These are phyloP conservation scores for Microctenopoma steveboyesi DNA, from an alignment of 2,797 vertebrate genomes.

Conservation along the genomic window DNA sequence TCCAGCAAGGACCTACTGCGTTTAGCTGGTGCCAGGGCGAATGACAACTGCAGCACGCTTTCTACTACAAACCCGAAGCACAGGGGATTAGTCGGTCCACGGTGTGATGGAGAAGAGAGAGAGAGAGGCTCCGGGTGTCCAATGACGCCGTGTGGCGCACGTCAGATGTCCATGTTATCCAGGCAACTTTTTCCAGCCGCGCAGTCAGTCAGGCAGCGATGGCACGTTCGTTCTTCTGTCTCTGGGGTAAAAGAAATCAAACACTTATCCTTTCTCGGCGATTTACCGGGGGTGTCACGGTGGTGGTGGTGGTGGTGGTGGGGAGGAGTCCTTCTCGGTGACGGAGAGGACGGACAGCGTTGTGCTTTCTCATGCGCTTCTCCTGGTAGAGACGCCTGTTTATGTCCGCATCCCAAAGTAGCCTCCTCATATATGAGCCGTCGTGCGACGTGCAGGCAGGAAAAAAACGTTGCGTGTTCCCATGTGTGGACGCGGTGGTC, in stretches of 20 bases:
- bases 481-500: constrained; percentile 71
- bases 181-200: constrained; percentile 81
- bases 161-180: constrained; percentile 80
- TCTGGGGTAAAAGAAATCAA: constrained; percentile 30
- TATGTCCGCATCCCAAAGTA: constrained; percentile 74
- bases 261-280: constrained; percentile 59
- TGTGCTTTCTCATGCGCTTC: constrained; percentile 67
- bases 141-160: constrained; percentile 73
- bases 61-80: constrained; percentile 65
- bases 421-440: constrained; percentile 77
- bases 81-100: constrained; percentile 60
- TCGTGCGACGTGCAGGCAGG: constrained; percentile 43
- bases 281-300: constrained; percentile 71
- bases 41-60: constrained; percentile 68
- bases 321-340: constrained; percentile 78
- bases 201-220: constrained; percentile 41
- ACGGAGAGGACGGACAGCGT: constrained; percentile 60
- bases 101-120: constrained; percentile 54
- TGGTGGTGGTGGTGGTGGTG: constrained; percentile 69
- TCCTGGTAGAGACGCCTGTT: constrained; percentile 69
- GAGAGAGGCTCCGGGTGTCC: constrained; percentile 64
- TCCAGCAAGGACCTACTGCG: constrained; percentile 48
- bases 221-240: constrained; percentile 26
- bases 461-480: constrained; percentile 65
- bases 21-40: constrained; percentile 55